Conservation (phyloP, 2,888 invertebrate genomes). For the Sialis lutaria region DNA sequence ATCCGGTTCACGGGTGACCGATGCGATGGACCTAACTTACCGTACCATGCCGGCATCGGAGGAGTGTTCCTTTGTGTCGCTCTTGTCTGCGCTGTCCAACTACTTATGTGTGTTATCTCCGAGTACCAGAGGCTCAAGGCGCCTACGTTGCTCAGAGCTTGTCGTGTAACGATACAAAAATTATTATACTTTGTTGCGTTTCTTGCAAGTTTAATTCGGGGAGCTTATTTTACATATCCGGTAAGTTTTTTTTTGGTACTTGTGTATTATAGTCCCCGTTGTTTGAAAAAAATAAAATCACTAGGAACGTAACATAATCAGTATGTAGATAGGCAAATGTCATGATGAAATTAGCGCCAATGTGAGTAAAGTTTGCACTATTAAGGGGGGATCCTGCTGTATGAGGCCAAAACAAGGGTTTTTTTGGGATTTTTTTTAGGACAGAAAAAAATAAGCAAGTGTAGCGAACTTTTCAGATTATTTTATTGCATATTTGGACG, state of each 20-base stretch:
- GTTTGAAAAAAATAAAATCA: too few relatives aligned
- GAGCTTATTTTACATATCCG: slow-evolving; percentile 79
- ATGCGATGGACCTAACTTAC: slow-evolving; percentile 67
- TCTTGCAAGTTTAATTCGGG: slow-evolving; percentile 66
- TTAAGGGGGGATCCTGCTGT: too few relatives aligned
- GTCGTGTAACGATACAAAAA: slow-evolving; percentile 79
- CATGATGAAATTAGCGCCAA: too few relatives aligned
- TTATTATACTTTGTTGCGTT: slow-evolving; percentile 75
- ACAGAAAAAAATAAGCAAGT: too few relatives aligned
- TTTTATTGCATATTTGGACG: too few relatives aligned
- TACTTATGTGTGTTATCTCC: slow-evolving; percentile 65
- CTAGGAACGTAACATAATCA: too few relatives aligned
- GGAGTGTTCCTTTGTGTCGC: slow-evolving; percentile 70
- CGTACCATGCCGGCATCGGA: slow-evolving; percentile 56
- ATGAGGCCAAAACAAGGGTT: neutral
- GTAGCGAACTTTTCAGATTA: too few relatives aligned
- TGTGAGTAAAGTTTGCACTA: too few relatives aligned
- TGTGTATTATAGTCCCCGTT: too few relatives aligned
- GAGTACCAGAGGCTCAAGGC: slow-evolving; percentile 73
- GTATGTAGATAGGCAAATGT: too few relatives aligned
- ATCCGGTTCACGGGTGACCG: slow-evolving; percentile 71
- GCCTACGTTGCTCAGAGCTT: slow-evolving; percentile 64
- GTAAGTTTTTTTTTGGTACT: too few relatives aligned
- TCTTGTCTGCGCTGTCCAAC: slow-evolving; percentile 66
- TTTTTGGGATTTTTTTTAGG: too few relatives aligned